These are phyloP conservation scores for Hemibagrus wyckioides DNA, from an alignment of 2,113 vertebrate species.

Conservation along the genomic window DNA sequence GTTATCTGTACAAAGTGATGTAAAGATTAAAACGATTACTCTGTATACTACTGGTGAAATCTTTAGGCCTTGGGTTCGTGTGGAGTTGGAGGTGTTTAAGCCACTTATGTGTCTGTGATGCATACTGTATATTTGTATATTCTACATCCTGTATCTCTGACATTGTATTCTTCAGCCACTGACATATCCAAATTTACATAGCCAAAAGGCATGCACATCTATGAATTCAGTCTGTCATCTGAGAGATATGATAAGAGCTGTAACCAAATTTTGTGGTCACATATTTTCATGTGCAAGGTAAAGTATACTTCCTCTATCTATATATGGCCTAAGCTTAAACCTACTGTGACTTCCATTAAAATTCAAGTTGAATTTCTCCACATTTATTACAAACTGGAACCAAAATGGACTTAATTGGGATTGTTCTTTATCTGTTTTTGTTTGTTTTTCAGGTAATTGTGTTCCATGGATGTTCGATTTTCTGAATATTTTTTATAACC, in stretches of 20 bases:
- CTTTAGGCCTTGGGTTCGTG: background rate
- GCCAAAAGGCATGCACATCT: background rate
- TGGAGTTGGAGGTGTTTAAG: background rate
- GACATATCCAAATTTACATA: background rate
- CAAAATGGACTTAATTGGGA: background rate
- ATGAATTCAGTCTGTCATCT: background rate
- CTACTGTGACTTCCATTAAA: background rate
- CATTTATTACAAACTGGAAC: background rate
- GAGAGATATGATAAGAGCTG: background rate
- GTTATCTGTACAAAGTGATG: background rate
- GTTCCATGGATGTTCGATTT: background rate
- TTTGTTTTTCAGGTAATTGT: background rate
- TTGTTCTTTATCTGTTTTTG: background rate
- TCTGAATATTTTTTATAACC: background rate
- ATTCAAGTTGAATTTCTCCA: background rate
- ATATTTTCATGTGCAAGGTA: background rate
- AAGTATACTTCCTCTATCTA: background rate
- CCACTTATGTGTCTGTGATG: background rate
- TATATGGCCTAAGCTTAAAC: background rate
- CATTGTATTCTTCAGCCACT: conserved; percentile 3
- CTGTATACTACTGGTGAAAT: background rate
- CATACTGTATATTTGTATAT: background rate
- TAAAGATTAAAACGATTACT: background rate
- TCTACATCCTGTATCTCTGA: background rate
- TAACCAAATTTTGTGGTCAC: conserved; percentile 5